Evolutionary conservation across 2,113 vertebrate genomes (phyloP).

Genomic region (Sialia sialis): DNA sequence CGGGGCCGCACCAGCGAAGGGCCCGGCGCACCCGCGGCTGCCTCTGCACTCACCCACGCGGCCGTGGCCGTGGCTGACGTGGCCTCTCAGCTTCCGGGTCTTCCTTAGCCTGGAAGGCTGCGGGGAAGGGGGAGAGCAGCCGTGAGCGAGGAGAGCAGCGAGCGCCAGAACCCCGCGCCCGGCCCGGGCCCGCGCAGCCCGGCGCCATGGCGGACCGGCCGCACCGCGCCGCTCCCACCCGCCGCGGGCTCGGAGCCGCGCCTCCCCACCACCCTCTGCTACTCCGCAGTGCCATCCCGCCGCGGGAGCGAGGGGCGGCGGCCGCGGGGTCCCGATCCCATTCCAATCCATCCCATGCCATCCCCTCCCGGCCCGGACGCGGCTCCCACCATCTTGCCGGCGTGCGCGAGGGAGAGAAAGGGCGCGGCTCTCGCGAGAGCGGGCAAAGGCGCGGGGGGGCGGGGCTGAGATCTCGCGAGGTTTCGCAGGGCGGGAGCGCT

Average conservation of each 20-base stretch:
- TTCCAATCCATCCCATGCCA: accelerated
- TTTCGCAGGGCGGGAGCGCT: accelerated
- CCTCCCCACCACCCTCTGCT: too few species aligned
- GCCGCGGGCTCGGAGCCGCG: neutral
- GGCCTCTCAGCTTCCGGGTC: constrained; percentile 88
- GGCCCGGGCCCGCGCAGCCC: neutral
- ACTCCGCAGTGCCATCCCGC: neutral
- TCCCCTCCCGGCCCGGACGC: accelerated
- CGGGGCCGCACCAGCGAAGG: accelerated
- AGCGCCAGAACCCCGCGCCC: accelerated
- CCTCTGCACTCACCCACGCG: constrained; percentile 78
- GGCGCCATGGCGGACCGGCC: neutral
- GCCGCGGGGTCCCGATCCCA: accelerated
- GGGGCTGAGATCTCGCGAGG: neutral
- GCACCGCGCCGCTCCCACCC: neutral
- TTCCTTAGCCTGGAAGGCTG: constrained; percentile 84
- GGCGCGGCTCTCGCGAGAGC: neutral
- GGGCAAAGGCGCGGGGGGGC: accelerated
- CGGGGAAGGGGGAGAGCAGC: neutral
- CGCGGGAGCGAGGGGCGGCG: accelerated
- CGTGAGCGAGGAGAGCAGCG: neutral
- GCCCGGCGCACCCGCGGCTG: neutral
- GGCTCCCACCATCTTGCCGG: neutral
- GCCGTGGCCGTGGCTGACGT: constrained; percentile 90
- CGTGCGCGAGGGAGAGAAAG: neutral